Percentiles rank a stretch among this genome's conserved stretches.
phyloP scores from a whole-genome alignment of 2,888 invertebrate species.

The Limnephilus auricula region DNA sequence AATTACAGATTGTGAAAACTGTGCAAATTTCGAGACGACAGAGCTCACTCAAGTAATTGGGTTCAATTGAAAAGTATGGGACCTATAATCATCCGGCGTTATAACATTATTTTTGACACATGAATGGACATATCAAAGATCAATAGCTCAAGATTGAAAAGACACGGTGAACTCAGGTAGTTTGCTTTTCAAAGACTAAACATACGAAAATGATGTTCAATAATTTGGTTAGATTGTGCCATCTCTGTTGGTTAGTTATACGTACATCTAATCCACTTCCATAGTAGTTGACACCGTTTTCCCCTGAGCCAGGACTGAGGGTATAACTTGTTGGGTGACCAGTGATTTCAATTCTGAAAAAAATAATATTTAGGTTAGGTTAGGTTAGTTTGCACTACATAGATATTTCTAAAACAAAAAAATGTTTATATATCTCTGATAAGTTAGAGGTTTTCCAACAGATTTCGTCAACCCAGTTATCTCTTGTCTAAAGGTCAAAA shows the following conservation, averaged over 20 bases:
- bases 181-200: too few species aligned
- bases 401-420: not conserved
- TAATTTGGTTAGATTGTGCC: not conserved
- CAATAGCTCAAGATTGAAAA: too few species aligned
- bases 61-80: too few species aligned
- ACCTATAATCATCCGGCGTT: too few species aligned
- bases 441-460: not conserved
- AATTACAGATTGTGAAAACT: too few species aligned
- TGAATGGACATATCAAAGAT: too few species aligned
- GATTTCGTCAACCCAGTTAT: not conserved
- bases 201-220: not conserved
- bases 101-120: too few species aligned
- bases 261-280: constrained; percentile 77
- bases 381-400: not conserved
- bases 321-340: constrained; percentile 72
- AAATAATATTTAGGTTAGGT: constrained; percentile 8
- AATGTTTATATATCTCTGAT: not conserved
- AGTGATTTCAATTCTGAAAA: constrained; percentile 74
- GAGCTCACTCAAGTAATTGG: too few species aligned
- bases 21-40: too few species aligned
- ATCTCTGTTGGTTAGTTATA: constrained; percentile 38
- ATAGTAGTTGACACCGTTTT: constrained; percentile 76
- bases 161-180: too few species aligned
- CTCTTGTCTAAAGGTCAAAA: too few species aligned
- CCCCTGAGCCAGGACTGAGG: constrained; percentile 74